phyloP scores from a whole-genome alignment of 2,113 vertebrate species.

The Acrocephalus arundinaceus region DNA sequence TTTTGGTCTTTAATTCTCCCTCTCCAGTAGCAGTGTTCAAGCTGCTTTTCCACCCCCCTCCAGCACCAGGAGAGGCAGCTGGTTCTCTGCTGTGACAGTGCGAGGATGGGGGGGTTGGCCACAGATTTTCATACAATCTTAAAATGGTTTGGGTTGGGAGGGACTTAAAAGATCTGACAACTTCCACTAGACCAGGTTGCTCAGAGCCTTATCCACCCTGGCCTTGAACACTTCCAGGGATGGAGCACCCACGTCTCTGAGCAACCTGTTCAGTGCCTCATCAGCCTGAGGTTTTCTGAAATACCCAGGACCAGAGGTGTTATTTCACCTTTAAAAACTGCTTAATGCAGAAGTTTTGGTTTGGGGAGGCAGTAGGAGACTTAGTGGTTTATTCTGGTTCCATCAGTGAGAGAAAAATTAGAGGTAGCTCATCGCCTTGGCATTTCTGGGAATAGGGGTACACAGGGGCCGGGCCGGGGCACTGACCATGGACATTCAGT shows the following conservation, averaged over 20 bases:
- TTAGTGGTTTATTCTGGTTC: not conserved
- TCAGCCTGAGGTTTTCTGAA: not conserved
- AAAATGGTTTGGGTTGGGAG: not conserved
- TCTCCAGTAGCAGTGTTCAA: too few relatives aligned
- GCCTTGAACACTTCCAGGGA: not conserved
- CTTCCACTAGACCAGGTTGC: not conserved
- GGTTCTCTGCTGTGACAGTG: not conserved
- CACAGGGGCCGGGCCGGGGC: accelerated
- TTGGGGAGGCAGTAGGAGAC: too few relatives aligned
- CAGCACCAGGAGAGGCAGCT: not conserved
- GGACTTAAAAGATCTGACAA: not conserved
- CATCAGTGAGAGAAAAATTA: accelerated
- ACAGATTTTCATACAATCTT: not conserved
- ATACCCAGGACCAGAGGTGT: accelerated
- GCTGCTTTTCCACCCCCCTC: not conserved
- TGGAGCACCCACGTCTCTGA: not conserved
- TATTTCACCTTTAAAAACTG: not conserved
- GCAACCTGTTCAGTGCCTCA: not conserved
- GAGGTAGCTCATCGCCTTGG: accelerated
- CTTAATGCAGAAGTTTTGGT: accelerated
- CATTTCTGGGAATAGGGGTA: not conserved
- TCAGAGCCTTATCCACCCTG: not conserved
- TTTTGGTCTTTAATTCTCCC: not conserved
- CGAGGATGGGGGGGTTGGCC: accelerated
- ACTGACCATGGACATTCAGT: accelerated